phyloP scores from a whole-genome alignment of 30 jellyfish, hydroid and myxozoan genomes.

The Sanderia malayensis region DNA sequence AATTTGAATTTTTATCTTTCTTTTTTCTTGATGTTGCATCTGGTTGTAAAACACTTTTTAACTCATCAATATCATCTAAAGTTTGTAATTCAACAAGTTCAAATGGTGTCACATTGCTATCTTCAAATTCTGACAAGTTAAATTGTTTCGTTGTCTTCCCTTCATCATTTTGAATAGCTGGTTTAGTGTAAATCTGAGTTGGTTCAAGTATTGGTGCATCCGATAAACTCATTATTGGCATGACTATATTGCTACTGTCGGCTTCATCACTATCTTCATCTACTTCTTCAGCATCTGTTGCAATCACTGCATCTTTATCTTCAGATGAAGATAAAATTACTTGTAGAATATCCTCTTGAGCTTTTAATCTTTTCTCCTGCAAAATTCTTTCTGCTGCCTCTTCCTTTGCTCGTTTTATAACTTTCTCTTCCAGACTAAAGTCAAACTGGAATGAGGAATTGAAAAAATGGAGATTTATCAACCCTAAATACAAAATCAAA shows the following conservation, averaged over 20 bases:
- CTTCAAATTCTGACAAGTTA: constrained; percentile 86
- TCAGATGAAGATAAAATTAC: no score
- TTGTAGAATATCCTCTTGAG: no score
- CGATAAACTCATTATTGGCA: constrained; percentile 1
- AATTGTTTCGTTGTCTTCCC: constrained; percentile 9
- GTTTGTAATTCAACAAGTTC: constrained; percentile 92
- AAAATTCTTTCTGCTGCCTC: no score
- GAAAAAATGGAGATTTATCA: background rate
- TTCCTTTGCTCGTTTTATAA: constrained; percentile 22
- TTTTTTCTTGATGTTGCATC: constrained; percentile 11
- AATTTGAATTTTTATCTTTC: background rate
- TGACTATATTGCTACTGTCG: no score
- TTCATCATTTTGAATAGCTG: background rate
- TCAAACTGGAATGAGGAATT: constrained; percentile 41
- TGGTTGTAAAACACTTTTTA: constrained; percentile 85
- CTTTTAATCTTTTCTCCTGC: no score
- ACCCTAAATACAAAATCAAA: background rate
- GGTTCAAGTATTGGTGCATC: constrained; percentile 63
- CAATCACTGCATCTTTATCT: background rate
- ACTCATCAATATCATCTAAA: constrained; percentile 76
- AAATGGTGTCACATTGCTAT: constrained; percentile 77
- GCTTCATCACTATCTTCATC: no score
- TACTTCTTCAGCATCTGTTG: background rate
- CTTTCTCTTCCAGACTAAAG: constrained; percentile 59
- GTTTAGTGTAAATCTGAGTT: constrained; percentile 2